Evolutionary conservation across 64 coral and sea anemone species (phyloP).

Genomic region (Actinia equina): DNA sequence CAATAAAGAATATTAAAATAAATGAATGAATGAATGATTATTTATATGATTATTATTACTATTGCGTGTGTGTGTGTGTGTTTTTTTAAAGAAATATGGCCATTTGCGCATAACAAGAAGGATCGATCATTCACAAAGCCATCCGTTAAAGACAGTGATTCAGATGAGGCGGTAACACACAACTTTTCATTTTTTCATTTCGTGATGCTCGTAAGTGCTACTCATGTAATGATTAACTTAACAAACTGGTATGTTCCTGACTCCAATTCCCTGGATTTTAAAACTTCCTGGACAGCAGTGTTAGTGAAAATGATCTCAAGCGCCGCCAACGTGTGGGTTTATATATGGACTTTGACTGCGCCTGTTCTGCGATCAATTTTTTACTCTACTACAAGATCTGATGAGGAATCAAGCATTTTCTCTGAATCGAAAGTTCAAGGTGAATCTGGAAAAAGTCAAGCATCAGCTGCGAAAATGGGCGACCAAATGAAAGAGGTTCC

Average conservation of each 20-base stretch:
- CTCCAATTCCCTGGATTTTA: not conserved
- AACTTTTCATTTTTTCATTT: slow-evolving; percentile 95
- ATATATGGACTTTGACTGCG: slow-evolving; percentile 62
- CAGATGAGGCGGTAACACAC: not conserved
- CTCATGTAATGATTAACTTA: slow-evolving; percentile 83
- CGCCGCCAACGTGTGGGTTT: slow-evolving; percentile 68
- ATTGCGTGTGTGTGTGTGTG: too few relatives aligned
- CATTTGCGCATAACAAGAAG: not conserved
- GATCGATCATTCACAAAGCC: not conserved
- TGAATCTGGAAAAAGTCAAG: not conserved
- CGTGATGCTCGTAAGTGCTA: slow-evolving; percentile 66
- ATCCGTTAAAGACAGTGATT: not conserved
- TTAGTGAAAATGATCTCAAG: slow-evolving; percentile 89
- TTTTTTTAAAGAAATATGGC: slow-evolving; percentile 26
- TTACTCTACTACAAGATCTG: slow-evolving; percentile 2
- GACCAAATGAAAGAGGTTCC: not conserved
- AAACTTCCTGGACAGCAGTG: slow-evolving; percentile 72
- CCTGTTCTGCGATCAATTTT: slow-evolving; percentile 52
- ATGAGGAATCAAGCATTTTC: not conserved
- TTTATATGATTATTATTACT: too few relatives aligned
- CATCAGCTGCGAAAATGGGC: slow-evolving; percentile 26
- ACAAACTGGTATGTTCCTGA: slow-evolving; percentile 89
- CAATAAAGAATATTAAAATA: too few relatives aligned
- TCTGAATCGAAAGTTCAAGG: not conserved
- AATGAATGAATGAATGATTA: too few relatives aligned